Percentiles rank a stretch among this genome's conserved stretches.
Conservation (phyloP, 2,888 invertebrate species). For the Odontothrips loti region DNA sequence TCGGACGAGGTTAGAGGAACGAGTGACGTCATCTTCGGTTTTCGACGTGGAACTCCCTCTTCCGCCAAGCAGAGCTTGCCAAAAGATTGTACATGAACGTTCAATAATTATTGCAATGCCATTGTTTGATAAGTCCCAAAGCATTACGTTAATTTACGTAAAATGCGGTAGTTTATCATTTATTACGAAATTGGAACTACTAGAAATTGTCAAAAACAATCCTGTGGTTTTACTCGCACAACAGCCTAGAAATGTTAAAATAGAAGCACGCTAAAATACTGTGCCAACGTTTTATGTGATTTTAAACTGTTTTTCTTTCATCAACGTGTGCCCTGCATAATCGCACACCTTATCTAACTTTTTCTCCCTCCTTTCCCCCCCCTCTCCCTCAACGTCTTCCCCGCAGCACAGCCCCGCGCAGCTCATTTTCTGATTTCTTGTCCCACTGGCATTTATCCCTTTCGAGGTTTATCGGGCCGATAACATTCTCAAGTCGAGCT, state of each 20-base stretch:
- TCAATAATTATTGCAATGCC: no score
- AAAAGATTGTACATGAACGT: no score
- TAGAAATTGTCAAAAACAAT: no score
- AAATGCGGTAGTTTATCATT: no score
- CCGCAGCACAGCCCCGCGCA: neutral
- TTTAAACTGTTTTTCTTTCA: neutral
- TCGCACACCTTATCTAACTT: neutral
- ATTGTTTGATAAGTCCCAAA: no score
- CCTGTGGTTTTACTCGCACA: no score
- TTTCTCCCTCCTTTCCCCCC: slow-evolving; percentile 31
- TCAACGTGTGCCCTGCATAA: slow-evolving; percentile 17
- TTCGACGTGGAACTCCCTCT: slow-evolving; percentile 7
- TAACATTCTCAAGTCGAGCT: no score
- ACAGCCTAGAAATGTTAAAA: neutral
- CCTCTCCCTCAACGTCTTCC: neutral
- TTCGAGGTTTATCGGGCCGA: no score
- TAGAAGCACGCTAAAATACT: neutral
- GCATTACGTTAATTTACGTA: no score
- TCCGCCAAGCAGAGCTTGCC: neutral
- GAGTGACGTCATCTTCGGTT: neutral
- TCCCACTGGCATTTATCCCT: neutral
- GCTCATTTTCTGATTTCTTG: slow-evolving; percentile 28
- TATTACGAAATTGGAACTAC: no score
- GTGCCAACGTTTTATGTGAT: neutral
- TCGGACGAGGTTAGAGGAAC: neutral